Evolutionary conservation across 2,113 vertebrate genomes (phyloP).

Genomic region (Chlorodrepanis virens): DNA sequence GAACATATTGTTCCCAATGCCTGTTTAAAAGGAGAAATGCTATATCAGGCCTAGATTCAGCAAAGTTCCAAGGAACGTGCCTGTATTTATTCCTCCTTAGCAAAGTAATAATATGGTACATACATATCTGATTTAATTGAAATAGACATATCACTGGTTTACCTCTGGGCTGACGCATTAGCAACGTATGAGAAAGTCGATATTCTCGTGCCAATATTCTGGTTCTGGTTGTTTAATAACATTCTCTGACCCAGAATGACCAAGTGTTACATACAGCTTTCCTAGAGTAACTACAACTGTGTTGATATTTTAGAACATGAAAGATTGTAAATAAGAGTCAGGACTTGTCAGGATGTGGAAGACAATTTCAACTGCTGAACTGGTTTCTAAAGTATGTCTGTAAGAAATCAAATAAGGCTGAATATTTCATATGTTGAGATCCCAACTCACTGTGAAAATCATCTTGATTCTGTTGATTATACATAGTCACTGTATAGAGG

Average conservation of each 20-base stretch:
- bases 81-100: constrained; percentile 3
- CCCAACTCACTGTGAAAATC: not conserved
- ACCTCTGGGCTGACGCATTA: not conserved
- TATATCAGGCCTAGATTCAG: constrained; percentile 23
- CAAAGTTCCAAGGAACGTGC: not conserved
- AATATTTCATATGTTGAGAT: not conserved
- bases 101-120: not conserved
- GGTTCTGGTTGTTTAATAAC: not conserved
- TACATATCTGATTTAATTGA: not conserved
- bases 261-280: not conserved
- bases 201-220: not conserved
- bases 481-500: not conserved
- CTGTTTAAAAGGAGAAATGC: constrained; percentile 8
- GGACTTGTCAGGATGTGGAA: not conserved
- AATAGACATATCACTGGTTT: not conserved
- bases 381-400: not conserved
- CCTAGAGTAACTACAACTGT: not conserved
- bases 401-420: not conserved
- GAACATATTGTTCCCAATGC: constrained; percentile 54
- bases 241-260: not conserved
- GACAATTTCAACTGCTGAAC: not conserved
- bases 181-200: not conserved
- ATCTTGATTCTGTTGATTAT: not conserved
- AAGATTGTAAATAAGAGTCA: not conserved
- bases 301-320: not conserved